Evolutionary conservation across 2,797 vertebrate species (phyloP).

Genomic region (Atherinosoma microstoma): DNA sequence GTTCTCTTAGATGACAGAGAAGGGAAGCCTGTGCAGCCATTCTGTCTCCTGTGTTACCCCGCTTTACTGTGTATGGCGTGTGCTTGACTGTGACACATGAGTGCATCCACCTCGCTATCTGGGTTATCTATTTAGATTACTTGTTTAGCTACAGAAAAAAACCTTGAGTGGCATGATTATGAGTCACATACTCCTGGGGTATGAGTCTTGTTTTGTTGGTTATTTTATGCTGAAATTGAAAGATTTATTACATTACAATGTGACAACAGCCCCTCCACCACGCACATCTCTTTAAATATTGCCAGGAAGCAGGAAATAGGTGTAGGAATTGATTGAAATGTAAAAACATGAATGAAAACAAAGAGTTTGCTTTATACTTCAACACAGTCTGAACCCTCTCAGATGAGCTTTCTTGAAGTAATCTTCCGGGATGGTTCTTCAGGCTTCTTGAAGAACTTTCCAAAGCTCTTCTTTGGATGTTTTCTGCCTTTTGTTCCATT

Average conservation of each 20-base stretch:
- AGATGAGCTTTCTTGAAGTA: no score
- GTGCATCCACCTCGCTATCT: slow-evolving; percentile 23
- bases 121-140: slow-evolving; percentile 56
- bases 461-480: neutral
- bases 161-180: slow-evolving; percentile 21
- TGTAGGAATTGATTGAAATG: neutral
- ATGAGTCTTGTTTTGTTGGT: slow-evolving; percentile 12
- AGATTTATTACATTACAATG: neutral
- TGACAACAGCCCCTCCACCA: neutral
- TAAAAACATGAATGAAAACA: neutral
- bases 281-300: neutral
- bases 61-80: slow-evolving; percentile 10
- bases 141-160: slow-evolving; percentile 28
- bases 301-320: neutral
- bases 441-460: neutral
- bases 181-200: slow-evolving; percentile 40
- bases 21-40: slow-evolving; percentile 22
- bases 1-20: slow-evolving; percentile 23
- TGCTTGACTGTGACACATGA: slow-evolving; percentile 40
- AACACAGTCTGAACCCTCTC: neutral
- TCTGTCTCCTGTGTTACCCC: slow-evolving; percentile 38
- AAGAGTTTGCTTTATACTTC: neutral
- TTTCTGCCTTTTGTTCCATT: neutral
- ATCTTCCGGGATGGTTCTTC: no score
- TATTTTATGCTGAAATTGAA: neutral